Conservation (phyloP, 2,888 invertebrate species). For the Catonia carolina region DNA sequence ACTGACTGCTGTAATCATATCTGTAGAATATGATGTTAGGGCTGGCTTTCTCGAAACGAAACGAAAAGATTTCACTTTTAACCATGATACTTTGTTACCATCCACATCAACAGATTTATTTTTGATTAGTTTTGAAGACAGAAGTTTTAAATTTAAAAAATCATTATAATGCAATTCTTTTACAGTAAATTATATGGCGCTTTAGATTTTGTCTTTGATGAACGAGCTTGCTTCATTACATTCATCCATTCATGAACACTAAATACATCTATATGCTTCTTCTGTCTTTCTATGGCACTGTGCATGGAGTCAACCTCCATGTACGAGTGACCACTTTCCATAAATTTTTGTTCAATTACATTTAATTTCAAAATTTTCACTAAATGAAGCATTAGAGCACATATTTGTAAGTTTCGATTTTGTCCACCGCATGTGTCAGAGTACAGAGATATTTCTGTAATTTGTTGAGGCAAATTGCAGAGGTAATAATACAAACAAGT, state of each 20-base stretch:
- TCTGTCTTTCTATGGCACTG: conserved; percentile 31
- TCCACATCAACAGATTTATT: conserved; percentile 3
- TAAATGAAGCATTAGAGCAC: background rate
- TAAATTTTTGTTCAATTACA: conserved; percentile 2
- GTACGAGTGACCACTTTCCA: conserved; percentile 34
- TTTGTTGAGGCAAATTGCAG: too few species aligned
- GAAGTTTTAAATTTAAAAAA: background rate
- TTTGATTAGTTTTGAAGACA: background rate
- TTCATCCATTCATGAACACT: conserved; percentile 2
- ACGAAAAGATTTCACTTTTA: conserved; percentile 1
- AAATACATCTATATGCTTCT: conserved; percentile 20
- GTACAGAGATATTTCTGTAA: too few species aligned
- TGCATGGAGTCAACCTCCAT: conserved; percentile 36
- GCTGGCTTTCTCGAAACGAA: background rate
- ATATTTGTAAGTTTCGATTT: background rate
- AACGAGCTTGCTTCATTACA: too few species aligned
- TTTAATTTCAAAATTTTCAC: background rate
- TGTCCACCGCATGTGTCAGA: too few species aligned
- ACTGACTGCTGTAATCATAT: conserved; percentile 4
- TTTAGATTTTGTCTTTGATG: background rate
- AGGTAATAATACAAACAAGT: too few species aligned
- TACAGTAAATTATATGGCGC: background rate
- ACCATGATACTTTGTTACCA: conserved; percentile 1
- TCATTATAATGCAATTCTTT: conserved; percentile 3
- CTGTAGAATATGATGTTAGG: conserved; percentile 1